These are phyloP conservation scores for Clamator glandarius DNA, from an alignment of 2,797 vertebrate species.

Conservation along the genomic window DNA sequence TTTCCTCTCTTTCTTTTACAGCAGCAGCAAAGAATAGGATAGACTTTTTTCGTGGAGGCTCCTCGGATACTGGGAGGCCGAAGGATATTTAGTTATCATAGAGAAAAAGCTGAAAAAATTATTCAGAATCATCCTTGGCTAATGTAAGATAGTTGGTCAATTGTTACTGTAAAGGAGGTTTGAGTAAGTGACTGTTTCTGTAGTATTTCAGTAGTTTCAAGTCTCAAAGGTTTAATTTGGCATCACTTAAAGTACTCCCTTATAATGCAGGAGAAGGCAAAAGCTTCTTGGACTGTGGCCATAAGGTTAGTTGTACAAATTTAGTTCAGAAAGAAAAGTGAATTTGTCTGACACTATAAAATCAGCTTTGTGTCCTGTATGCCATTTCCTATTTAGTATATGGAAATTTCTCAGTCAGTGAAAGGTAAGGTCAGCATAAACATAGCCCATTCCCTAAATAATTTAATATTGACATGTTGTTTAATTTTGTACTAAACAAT, in stretches of 20 bases:
- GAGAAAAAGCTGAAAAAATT: not conserved
- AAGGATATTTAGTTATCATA: not conserved
- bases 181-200: not conserved
- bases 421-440: slow-evolving; percentile 1
- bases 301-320: not conserved
- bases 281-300: not conserved
- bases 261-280: not conserved
- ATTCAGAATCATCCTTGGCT: not conserved
- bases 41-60: not conserved
- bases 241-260: not conserved
- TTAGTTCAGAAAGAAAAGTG: not conserved
- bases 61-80: not conserved
- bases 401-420: not conserved
- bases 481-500: slow-evolving; percentile 13
- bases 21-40: not conserved
- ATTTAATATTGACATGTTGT: not conserved
- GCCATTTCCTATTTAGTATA: not conserved
- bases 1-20: not conserved
- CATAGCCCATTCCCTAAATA: not conserved
- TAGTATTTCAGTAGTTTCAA: not conserved
- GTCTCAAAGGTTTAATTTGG: not conserved
- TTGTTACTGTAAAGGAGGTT: not conserved
- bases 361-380: not conserved
- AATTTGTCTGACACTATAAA: not conserved
- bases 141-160: not conserved